Evolutionary conservation across 2,113 vertebrate genomes (phyloP).

Genomic region (Cacatua alba): DNA sequence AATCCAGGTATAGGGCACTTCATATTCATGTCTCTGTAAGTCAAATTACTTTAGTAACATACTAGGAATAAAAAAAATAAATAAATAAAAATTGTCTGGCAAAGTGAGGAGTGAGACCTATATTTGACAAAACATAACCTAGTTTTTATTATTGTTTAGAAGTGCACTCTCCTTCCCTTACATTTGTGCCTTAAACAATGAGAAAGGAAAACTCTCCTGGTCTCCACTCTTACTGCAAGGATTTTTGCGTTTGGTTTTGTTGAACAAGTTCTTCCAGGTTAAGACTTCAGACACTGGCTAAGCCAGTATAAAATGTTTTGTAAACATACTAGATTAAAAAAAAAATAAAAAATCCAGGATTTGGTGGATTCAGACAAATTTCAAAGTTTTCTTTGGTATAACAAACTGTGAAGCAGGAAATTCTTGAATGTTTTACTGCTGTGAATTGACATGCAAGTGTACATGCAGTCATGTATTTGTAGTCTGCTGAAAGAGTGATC

Average conservation of each 20-base stretch:
- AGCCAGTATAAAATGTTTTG: neutral
- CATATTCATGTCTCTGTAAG: conserved; percentile 37
- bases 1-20: conserved; percentile 14
- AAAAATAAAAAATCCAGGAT: neutral
- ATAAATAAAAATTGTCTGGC: neutral
- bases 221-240: conserved; percentile 16
- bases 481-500: neutral
- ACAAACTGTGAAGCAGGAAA: neutral
- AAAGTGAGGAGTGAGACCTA: conserved; percentile 43
- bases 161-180: conserved; percentile 26
- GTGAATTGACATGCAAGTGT: neutral
- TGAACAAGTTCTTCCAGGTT: neutral
- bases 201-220: neutral
- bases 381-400: neutral
- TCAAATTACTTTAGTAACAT: neutral
- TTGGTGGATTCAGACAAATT: neutral
- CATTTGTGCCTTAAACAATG: neutral
- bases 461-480: neutral
- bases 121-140: neutral
- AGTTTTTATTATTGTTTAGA: neutral
- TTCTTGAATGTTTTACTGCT: neutral
- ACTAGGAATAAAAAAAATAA: neutral
- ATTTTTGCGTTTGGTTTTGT: neutral
- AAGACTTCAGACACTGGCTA: neutral
- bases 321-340: neutral